phyloP scores from a whole-genome alignment of 2,113 vertebrate genomes.

The Psophia crepitans region DNA sequence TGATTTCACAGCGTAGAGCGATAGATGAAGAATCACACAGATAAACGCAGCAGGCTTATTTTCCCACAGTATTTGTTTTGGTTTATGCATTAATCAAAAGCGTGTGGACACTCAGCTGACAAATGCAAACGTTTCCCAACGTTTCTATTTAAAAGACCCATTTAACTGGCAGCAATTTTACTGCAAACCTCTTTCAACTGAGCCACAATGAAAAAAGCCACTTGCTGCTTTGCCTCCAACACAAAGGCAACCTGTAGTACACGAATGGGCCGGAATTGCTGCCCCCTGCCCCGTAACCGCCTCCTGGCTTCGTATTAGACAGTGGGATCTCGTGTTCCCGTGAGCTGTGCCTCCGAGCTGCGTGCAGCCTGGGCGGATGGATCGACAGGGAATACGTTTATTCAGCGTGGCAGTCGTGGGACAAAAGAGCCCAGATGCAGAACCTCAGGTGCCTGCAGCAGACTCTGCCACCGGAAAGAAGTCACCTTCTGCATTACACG shows the following conservation, averaged over 20 bases:
- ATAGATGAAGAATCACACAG: neutral
- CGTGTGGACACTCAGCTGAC: neutral
- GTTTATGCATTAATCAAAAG: neutral
- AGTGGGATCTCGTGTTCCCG: accelerated
- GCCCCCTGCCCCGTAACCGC: accelerated
- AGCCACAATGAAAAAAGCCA: neutral
- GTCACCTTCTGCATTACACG: accelerated
- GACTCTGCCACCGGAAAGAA: accelerated
- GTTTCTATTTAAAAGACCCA: neutral
- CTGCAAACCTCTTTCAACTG: neutral
- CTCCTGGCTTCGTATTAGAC: accelerated
- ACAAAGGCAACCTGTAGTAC: accelerated
- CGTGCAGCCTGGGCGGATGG: accelerated
- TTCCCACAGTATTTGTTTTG: neutral
- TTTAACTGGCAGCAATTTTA: neutral
- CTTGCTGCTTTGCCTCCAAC: neutral
- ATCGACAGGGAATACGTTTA: neutral
- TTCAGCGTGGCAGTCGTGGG: neutral
- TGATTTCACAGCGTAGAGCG: neutral
- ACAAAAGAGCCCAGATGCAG: neutral
- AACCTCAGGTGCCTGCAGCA: accelerated
- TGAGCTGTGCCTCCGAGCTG: neutral
- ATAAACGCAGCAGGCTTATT: neutral
- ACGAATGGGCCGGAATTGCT: accelerated
- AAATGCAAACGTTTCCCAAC: neutral